Evolutionary conservation across 2,888 invertebrate species (phyloP), one percentile per base, ranked within the genome.

Genomic region (Eupithecia inturbata): DNA sequence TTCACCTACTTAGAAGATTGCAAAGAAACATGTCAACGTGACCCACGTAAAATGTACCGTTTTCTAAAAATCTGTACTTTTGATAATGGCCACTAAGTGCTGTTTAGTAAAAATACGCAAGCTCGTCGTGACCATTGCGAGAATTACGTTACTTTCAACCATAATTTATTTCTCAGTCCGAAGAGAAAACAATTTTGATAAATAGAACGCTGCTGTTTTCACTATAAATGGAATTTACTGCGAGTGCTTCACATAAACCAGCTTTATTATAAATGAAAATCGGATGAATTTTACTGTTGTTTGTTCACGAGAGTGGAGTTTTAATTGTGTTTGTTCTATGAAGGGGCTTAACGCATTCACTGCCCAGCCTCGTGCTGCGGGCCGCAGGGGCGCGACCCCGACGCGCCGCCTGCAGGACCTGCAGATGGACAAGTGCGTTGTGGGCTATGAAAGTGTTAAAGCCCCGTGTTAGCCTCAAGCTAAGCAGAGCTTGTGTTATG

Each of bases 171-270:
- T 70, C 73, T 75, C 36, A 69, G 66, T 67, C 45, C 71, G 66
- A 73, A 76, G 76, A 64, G 76, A 80, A 78, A 80, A 80, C 78
- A 77, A 78, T 78, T 78, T 77, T 77, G 77, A 76, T 73, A 73
- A 76, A 76, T 73, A 76, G 72, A 72, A 73, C 71, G 70, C 70
- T 72, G 79, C 75, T 41, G 78, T 78, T 77, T 77, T 73, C 78
- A 68, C 70, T 69, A 74, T 78, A 78, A 78, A 78, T 77, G 74
- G 74, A 74, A 75, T 78, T 78, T 77, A 78, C 71, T 63, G 75
- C 68, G 67, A 74, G 77, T 73, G 76, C 72, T 68, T 78, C 75
- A 76, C 74, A 77, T 78, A 77, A 79, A 77, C 76, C 75, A 70
- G 31, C 62, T 68, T 74, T 76, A 64, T 64, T 36, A 73, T 72